Evolutionary conservation across 2,888 invertebrate species (phyloP).

Genomic region (Andrena camellia): DNA sequence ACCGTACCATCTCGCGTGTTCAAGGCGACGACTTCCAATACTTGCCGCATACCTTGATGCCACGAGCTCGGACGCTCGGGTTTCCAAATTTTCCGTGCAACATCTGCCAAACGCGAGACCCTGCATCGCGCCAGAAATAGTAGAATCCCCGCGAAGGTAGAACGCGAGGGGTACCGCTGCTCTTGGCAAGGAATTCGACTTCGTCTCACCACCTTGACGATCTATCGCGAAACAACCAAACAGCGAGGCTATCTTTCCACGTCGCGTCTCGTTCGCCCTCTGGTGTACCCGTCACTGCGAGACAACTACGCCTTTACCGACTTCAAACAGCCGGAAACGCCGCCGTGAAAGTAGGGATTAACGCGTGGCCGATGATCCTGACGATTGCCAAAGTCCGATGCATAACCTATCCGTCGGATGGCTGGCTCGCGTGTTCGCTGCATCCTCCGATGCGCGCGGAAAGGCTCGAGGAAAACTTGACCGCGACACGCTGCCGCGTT

Average conservation of each 20-base stretch:
- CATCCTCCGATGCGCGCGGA: neutral
- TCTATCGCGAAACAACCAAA: too few species aligned
- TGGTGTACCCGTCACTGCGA: too few species aligned
- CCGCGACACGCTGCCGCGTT: slow-evolving; percentile 1
- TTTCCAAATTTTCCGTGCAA: slow-evolving; percentile 13
- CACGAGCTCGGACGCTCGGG: neutral
- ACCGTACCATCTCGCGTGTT: neutral
- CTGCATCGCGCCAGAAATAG: slow-evolving; percentile 49
- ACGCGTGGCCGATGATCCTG: slow-evolving; percentile 47
- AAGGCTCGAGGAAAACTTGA: neutral
- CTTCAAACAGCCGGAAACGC: neutral
- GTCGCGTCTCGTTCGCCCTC: too few species aligned
- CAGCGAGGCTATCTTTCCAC: too few species aligned
- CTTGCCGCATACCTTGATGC: slow-evolving; percentile 9
- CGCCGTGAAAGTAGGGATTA: neutral
- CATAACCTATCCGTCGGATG: slow-evolving; percentile 49
- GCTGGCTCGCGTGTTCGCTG: neutral
- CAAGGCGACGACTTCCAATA: slow-evolving; percentile 18
- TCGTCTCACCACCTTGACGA: neutral
- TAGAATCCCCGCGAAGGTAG: slow-evolving; percentile 39
- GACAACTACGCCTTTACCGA: neutral
- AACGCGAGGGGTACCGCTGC: neutral
- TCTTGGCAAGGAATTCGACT: slow-evolving; percentile 43
- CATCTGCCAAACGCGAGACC: slow-evolving; percentile 25
- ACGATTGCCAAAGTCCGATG: slow-evolving; percentile 29